A percentile compares a stretch with the other conserved stretches of the same genome.
phyloP scores from a whole-genome alignment of 2,113 vertebrate species.

The Heptranchias perlo region DNA sequence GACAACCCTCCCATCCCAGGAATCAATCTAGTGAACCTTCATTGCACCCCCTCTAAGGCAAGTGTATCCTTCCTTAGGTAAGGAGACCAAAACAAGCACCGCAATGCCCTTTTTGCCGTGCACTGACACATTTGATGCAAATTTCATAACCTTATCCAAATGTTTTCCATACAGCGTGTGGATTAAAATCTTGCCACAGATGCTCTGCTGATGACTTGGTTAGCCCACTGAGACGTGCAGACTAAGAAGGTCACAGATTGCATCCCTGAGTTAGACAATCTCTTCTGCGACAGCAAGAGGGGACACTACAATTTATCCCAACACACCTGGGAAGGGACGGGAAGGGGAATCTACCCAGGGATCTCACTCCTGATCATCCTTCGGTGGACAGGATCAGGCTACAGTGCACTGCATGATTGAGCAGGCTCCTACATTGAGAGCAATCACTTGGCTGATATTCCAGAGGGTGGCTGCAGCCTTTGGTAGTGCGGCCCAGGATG shows the following conservation, averaged over 20 bases:
- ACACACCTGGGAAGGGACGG: background rate
- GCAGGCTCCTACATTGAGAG: background rate
- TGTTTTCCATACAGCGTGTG: background rate
- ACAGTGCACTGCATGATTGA: background rate
- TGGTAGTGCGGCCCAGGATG: background rate
- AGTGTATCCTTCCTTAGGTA: too few relatives aligned
- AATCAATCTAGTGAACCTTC: too few relatives aligned
- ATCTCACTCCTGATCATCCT: background rate
- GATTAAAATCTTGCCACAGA: too few relatives aligned
- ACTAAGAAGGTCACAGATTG: background rate
- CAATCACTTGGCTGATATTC: background rate
- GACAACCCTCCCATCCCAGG: too few relatives aligned
- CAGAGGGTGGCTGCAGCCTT: background rate
- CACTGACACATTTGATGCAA: background rate
- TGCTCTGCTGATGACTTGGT: background rate
- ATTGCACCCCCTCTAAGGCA: too few relatives aligned
- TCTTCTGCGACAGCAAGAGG: background rate
- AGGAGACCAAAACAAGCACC: too few relatives aligned
- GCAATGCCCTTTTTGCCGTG: background rate
- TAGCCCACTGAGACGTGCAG: background rate
- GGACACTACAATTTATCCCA: too few relatives aligned
- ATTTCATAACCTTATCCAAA: background rate
- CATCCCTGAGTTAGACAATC: background rate
- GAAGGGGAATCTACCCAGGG: background rate
- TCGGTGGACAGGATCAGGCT: background rate